Evolutionary conservation across 2,113 vertebrate species (phyloP), one percentile per base, ranked within the genome.

Genomic region (Bostrychus sinensis): DNA sequence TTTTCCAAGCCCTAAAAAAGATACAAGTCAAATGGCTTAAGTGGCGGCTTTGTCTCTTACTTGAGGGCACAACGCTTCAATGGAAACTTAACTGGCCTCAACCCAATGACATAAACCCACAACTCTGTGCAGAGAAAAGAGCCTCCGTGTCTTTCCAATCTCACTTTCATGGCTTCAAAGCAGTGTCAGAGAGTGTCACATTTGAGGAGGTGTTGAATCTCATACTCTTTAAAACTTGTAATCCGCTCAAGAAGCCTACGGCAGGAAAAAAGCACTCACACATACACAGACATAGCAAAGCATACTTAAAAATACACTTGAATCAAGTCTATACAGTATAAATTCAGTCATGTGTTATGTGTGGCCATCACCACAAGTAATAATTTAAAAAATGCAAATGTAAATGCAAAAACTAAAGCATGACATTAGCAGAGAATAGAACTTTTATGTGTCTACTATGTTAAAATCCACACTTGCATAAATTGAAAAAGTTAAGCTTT

Each of bases 191-290:
- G 48, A 74, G 82, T 83, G 83, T 87, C 83, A 86, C 66, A 87
- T 86, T 83, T 80, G 89, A 91, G 88, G 83, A 89, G 85, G 79
- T 82, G 84, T 82, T 85, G 78, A 85, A 90, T 85, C 82, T 85
- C 77, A 74, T 84, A 90, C 86, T 88, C 87, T 89, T 90, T 90
- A 89, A 90, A 93, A 92, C 85, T 91, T 92, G 91, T 92, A 93
- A 90, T 92, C 89, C 89, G 80, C 83, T 89, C 81, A 87, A 81
- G 72, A 57, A 74, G 85, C 88, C 86, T 68, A 59, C 63, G 73
- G 87, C 87, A 46, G 70, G 43, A 53, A 70, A 66, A 75, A 68
- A 60, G 63, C 25, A 45, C n/a, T 53, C 10, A 34, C 36, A 55
- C 25, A 36, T 20, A 61, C 73, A 78, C 53, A 48, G 45, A 61